These are phyloP conservation scores for rat (Rattus norvegicus) DNA, from an alignment of 2,113 vertebrate species.

Conservation along the genomic window GRCr8 NC_086026.1:27593501-27594000, in stretches of 20 bases:
- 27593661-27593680: neutral
- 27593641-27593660: neutral
- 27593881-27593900: neutral
- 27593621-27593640: neutral
- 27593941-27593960: neutral
- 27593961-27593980: neutral
- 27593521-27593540: constrained; percentile 87
- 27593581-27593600: neutral
- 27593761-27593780: neutral
- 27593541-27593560: neutral
- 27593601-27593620: neutral
- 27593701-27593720: neutral
- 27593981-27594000: neutral
- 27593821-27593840: neutral
- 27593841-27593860: neutral
- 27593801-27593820: neutral
- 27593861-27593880: neutral
- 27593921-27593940: neutral
- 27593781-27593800: neutral
- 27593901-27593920: neutral
- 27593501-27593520: constrained; percentile 89
- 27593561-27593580: neutral
- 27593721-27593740: neutral
- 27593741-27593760: neutral
- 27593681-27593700: neutral